Conservation (phyloP, 2,113 vertebrate genomes). For the Acrocephalus kingi region DNA sequence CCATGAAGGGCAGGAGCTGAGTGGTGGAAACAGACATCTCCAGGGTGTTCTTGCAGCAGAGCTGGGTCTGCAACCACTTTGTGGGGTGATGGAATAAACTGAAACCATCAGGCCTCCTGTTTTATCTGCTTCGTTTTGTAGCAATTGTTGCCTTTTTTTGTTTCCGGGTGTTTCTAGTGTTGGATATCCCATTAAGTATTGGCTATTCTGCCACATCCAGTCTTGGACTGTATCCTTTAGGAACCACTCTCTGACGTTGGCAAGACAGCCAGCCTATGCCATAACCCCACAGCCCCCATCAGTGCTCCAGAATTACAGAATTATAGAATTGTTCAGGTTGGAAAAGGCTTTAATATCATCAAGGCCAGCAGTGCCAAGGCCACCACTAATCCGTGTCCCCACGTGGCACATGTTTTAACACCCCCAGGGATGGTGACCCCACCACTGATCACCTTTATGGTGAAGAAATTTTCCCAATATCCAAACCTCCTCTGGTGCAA, state of each 20-base stretch:
- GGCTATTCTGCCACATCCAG: neutral
- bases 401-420: accelerated
- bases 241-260: accelerated
- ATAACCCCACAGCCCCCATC: accelerated
- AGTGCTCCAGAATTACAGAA: neutral
- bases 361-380: neutral
- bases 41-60: neutral
- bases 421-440: neutral
- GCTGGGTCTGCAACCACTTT: neutral
- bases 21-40: accelerated
- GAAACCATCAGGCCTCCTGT: accelerated
- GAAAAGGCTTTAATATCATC: neutral
- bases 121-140: neutral
- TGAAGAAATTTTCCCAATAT: neutral
- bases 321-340: neutral
- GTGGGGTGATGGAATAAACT: neutral
- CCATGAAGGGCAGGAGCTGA: neutral
- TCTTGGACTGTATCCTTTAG: accelerated
- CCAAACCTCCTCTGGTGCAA: neutral
- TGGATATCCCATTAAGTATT: neutral
- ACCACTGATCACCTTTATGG: neutral
- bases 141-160: neutral
- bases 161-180: neutral
- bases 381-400: neutral
- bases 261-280: neutral